Percentiles rank a stretch among this genome's conserved stretches.
Conservation (phyloP, 2,113 vertebrate species). For the Redunca redunca region DNA sequence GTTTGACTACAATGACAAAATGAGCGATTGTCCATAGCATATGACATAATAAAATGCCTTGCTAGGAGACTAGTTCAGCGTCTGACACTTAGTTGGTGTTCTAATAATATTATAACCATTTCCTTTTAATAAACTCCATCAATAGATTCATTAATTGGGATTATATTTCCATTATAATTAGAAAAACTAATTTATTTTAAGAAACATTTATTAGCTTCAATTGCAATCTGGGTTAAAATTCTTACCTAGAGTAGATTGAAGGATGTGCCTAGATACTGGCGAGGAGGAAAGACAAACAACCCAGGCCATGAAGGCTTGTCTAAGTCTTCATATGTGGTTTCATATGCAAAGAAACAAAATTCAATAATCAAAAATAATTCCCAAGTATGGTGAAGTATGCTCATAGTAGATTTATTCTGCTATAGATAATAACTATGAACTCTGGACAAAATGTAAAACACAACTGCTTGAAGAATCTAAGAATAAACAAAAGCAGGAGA, state of each 20-base stretch:
- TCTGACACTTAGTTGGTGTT: background rate
- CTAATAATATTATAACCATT: background rate
- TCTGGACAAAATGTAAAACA: background rate
- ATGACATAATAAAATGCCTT: background rate
- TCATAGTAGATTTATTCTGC: background rate
- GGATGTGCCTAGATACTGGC: background rate
- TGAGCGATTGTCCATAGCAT: background rate
- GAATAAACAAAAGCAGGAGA: background rate
- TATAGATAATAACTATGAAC: background rate
- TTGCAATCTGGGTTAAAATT: background rate
- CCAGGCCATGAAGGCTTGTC: background rate
- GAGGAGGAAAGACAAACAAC: background rate
- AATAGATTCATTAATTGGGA: background rate
- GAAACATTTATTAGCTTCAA: background rate
- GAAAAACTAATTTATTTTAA: background rate
- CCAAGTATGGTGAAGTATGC: background rate
- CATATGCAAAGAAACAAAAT: background rate
- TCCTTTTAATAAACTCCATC: background rate
- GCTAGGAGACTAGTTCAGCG: no score
- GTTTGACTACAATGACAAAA: background rate
- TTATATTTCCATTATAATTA: background rate
- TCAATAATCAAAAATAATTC: background rate
- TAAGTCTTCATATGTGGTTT: background rate
- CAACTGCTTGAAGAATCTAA: background rate
- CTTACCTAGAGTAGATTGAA: background rate